Base-by-base conservation (phyloP, 1,140 invertebrate species). In the Ephestia elutella region DNA sequence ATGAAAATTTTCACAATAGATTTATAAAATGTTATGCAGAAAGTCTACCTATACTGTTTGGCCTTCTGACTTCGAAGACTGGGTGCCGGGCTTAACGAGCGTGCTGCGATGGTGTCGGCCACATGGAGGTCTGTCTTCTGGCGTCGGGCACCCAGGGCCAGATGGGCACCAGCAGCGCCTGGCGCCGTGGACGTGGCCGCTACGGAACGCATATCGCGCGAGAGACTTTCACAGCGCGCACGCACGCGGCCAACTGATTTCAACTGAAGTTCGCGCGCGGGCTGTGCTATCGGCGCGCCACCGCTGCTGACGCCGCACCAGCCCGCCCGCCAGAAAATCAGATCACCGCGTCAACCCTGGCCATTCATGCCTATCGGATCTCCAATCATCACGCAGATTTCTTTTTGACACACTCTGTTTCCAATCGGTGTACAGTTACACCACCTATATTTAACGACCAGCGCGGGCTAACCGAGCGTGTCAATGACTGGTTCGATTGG, bases 91-190 rank as follows among this genome's bases (percentile, higher is more conserved):
- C 83, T 85, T 44, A 68, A 66, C 8, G 87, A 84, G 54, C 88
- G 78, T 5, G 73, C 72, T 19, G 71, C 44, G 9, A 73, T 65
- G 32, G 87, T 77, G 57, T 84, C 88, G 5, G 81, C 79, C 48
- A 89, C 84, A 62, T 88, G 87, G 8, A 90, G 76, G 71, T 90
- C 88, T 11, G 88, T 89, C 70, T 89, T 89, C 75, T 86, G 82
- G 13, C 88, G 66, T 2, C 88, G 71, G 0, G 86, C 88, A 25
- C 87, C 85, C 62, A 85, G 63, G 35, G 18, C 7, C 11, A 20
- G 53, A 21, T 49, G 71, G 65, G 55, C 64, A 66, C 59, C 70
- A 11, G 69, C 71, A 56, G 54, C 73, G 58, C 61, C 62, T 51
- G 70, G 69, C 56, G 64, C 66, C 60, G 71, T 53, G 61, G 84